These are phyloP conservation scores for Heliconius sara DNA, from an alignment of 2,888 invertebrate species.

Conservation along the genomic window DNA sequence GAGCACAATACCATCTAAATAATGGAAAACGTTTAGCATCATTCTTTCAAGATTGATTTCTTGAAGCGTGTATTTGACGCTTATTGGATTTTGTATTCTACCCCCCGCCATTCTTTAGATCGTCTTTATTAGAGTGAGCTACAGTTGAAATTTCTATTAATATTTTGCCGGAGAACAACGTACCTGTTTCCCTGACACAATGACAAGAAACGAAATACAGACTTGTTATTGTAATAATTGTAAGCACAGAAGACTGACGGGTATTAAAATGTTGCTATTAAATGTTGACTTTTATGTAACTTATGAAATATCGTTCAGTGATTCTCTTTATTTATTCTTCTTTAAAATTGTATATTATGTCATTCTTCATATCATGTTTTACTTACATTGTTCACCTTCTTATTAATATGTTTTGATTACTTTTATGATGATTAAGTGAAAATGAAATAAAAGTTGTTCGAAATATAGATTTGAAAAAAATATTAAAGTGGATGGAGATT, in stretches of 20 bases:
- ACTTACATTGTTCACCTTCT: too few relatives aligned
- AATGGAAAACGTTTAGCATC: constrained; percentile 74
- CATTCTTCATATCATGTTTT: too few relatives aligned
- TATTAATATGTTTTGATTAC: too few relatives aligned
- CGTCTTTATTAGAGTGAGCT: constrained; percentile 46
- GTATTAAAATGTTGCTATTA: constrained; percentile 22
- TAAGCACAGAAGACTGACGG: constrained; percentile 42
- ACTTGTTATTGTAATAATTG: constrained; percentile 42
- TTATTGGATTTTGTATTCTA: constrained; percentile 67
- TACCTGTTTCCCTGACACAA: constrained; percentile 27
- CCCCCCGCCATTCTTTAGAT: constrained; percentile 52
- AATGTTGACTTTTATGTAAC: constrained; percentile 21
- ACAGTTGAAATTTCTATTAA: constrained; percentile 44
- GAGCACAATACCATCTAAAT: constrained; percentile 63
- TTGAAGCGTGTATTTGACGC: constrained; percentile 69
- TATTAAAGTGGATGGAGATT: too few relatives aligned
- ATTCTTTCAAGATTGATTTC: constrained; percentile 73
- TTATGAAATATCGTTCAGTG: not conserved
- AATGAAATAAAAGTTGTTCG: too few relatives aligned
- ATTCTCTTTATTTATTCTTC: not conserved
- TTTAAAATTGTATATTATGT: too few relatives aligned
- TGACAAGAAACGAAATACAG: constrained; percentile 30
- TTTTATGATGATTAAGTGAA: too few relatives aligned
- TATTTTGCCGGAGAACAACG: constrained; percentile 33
- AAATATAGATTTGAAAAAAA: too few relatives aligned